A percentile compares a stretch with the other conserved stretches of the same genome.
phyloP scores from a whole-genome alignment of 2,797 vertebrate species.

The Crocidura indochinensis region DNA sequence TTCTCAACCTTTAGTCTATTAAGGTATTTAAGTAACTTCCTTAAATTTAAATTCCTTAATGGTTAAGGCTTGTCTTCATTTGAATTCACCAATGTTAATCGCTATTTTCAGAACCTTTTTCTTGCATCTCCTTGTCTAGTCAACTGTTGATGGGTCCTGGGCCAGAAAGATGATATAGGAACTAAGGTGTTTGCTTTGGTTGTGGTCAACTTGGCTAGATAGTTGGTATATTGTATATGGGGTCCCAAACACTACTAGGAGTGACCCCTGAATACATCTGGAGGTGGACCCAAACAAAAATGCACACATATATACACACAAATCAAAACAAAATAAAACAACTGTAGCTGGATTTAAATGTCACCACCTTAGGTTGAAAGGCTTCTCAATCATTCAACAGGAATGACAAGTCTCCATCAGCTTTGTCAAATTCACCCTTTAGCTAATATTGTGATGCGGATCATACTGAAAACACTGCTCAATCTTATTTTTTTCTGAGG shows the following conservation, averaged over 20 bases:
- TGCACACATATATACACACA: too few relatives aligned
- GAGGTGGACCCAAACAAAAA: too few relatives aligned
- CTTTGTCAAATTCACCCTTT: not conserved
- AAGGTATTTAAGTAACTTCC: not conserved
- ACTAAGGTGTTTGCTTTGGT: too few relatives aligned
- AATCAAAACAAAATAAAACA: too few relatives aligned
- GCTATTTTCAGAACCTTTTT: not conserved
- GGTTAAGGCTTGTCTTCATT: not conserved
- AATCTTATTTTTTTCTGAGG: not conserved
- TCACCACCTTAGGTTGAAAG: not conserved
- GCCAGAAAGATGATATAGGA: too few relatives aligned
- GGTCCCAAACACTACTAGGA: too few relatives aligned
- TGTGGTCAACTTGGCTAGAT: too few relatives aligned
- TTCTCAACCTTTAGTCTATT: too few relatives aligned
- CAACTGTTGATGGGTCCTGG: not conserved
- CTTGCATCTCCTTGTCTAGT: not conserved
- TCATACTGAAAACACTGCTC: not conserved
- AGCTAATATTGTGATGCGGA: not conserved
- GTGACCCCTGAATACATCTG: too few relatives aligned
- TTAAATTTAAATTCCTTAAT: not conserved
- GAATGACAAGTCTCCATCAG: not conserved
- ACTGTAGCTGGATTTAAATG: not conserved
- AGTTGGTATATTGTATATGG: too few relatives aligned
- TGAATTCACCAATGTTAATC: not conserved
- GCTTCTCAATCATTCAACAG: not conserved